These are phyloP conservation scores for Catostylus mosaicus DNA, from an alignment of 30 jellyfish, hydroid and myxozoan species.

Conservation along the genomic window DNA sequence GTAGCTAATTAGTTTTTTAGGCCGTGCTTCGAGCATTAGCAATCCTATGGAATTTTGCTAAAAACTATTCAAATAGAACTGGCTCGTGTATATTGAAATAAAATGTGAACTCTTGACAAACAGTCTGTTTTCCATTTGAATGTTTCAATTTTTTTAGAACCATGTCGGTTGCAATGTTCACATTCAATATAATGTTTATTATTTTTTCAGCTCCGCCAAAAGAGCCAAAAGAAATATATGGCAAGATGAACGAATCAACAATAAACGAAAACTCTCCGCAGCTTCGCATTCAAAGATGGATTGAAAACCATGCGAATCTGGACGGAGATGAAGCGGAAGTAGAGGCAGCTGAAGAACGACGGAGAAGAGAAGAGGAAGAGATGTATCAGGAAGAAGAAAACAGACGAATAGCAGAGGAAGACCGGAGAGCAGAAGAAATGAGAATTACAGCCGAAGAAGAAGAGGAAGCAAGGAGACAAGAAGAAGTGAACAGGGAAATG, in stretches of 20 bases:
- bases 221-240: background rate
- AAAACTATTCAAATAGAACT: too few relatives aligned
- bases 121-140: too few relatives aligned
- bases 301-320: slow-evolving; percentile 42
- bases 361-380: slow-evolving; percentile 64
- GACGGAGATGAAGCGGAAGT: slow-evolving; percentile 46
- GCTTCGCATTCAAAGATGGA: slow-evolving; percentile 72
- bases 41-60: too few relatives aligned
- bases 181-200: background rate
- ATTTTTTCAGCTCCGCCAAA: slow-evolving; percentile 32
- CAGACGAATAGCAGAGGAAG: slow-evolving; percentile 43
- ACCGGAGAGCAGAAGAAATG: slow-evolving; percentile 23
- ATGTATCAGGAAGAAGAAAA: slow-evolving; percentile 46
- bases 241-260: slow-evolving; percentile 23
- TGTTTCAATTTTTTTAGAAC: too few relatives aligned
- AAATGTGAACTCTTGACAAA: too few relatives aligned
- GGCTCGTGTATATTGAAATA: too few relatives aligned
- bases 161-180: too few relatives aligned
- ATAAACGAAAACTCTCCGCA: slow-evolving; percentile 77
- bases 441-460: slow-evolving; percentile 34
- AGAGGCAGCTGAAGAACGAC: slow-evolving; percentile 49
- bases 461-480: slow-evolving; percentile 34
- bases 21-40: too few relatives aligned
- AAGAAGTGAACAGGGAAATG: slow-evolving; percentile 28
- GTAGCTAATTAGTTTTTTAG: too few relatives aligned